A percentile compares a stretch with the other conserved stretches of the same genome.
phyloP scores from a whole-genome alignment of 2,888 invertebrate species.

The Anoncus sp. region DNA sequence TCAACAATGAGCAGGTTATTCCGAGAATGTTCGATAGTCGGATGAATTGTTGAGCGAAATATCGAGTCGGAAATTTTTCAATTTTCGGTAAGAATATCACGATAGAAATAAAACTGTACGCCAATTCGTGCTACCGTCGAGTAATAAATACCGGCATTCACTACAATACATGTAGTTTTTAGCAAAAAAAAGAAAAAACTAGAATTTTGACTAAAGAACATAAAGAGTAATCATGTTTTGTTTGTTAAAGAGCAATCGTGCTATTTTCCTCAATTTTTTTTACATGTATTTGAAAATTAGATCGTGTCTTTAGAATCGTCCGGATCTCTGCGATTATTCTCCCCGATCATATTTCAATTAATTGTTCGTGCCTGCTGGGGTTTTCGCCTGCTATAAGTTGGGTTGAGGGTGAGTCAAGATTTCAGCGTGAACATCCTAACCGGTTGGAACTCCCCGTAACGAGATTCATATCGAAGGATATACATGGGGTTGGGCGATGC shows the following conservation, averaged over 20 bases:
- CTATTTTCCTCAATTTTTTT: not conserved
- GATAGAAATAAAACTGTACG: slow-evolving; percentile 1
- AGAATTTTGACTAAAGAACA: not conserved
- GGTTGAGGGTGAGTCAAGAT: slow-evolving; percentile 19
- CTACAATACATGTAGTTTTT: not conserved
- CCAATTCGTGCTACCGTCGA: not conserved
- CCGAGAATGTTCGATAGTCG: slow-evolving; percentile 1
- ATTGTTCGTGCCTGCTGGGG: slow-evolving; percentile 47
- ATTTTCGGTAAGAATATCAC: not conserved
- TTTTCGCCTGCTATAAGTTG: slow-evolving; percentile 49
- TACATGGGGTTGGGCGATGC: slow-evolving; percentile 24
- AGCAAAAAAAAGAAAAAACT: not conserved
- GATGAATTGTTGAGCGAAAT: not conserved
- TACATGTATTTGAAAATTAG: not conserved
- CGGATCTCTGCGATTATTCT: slow-evolving; percentile 23
- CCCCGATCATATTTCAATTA: slow-evolving; percentile 42
- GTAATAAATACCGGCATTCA: not conserved
- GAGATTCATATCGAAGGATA: slow-evolving; percentile 66
- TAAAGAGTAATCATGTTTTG: no score
- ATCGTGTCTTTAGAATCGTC: not conserved
- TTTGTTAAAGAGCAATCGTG: not conserved
- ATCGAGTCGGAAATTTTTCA: not conserved
- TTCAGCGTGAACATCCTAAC: slow-evolving; percentile 37
- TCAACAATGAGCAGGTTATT: not conserved
- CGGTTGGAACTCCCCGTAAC: slow-evolving; percentile 59